These are phyloP conservation scores for Zingel zingel DNA, from an alignment of 2,113 vertebrate species.

Conservation along the genomic window DNA sequence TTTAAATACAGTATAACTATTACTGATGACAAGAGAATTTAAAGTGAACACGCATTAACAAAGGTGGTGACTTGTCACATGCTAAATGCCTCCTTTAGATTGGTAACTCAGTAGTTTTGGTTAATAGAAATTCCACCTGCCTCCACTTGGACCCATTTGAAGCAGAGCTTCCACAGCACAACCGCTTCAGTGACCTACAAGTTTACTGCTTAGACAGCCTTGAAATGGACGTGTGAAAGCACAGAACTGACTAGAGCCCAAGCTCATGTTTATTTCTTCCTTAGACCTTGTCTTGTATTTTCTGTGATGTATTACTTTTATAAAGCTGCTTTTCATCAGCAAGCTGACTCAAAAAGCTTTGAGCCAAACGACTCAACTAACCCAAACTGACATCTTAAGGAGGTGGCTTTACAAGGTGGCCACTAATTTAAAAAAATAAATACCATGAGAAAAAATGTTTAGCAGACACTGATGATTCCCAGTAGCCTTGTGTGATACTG, in stretches of 20 bases:
- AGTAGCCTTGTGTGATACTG: conserved; percentile 64
- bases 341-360: conserved; percentile 47
- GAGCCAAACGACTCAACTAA: conserved; percentile 51
- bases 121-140: neutral
- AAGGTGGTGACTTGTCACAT: neutral
- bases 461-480: conserved; percentile 46
- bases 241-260: conserved; percentile 1
- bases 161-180: conserved; percentile 10
- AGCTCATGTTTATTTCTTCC: conserved; percentile 44
- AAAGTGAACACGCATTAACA: neutral
- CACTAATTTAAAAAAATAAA: neutral
- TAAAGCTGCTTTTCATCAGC: conserved; percentile 68
- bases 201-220: conserved; percentile 28
- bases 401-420: conserved; percentile 16
- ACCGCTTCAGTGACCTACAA: neutral
- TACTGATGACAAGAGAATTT: conserved; percentile 8
- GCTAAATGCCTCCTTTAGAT: neutral
- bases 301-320: conserved; percentile 40
- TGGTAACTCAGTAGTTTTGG: neutral
- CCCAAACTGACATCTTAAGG: conserved; percentile 1
- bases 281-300: conserved; percentile 57
- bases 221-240: conserved; percentile 11
- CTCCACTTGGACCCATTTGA: conserved; percentile 28
- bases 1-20: conserved; percentile 3
- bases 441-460: neutral